Base-by-base conservation (phyloP, 2,888 invertebrate species). In the Trichopria drosophilae region DNA sequence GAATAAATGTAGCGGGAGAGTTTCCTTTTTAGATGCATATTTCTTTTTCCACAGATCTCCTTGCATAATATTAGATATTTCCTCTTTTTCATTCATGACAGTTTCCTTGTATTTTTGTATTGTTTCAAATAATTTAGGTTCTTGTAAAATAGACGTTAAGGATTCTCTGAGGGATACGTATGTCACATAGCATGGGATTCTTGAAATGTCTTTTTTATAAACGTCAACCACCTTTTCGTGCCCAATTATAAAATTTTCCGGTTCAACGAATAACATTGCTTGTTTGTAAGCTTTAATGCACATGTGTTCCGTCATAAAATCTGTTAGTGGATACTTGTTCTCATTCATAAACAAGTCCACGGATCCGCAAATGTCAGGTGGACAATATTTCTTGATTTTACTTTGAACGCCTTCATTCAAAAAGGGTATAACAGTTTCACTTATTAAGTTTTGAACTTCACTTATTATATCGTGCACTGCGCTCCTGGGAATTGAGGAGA, bases 11-110 rank as follows among this genome's bases (percentile, higher is more conserved):
- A 40, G 3, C 2, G 48, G 50, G 32, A 37, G 31, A 16, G 22
- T 16, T 22, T 22, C 13, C 2, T 36, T 12, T n/a, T n/a, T n/a
- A n/a, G n/a, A n/a, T 32, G 10, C 31, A 18, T 42, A 32, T 22
- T 42, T 47, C 3, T 28, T 32, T 23, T 20, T 18, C 51, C 51
- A 55, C 9, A 51, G 42, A 6, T 51, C 13, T 34, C 43, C 51
- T 37, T 55, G 55, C 28, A 55, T 29, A 13, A 19, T 49, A 39
- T 55, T 52, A 10, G 51, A 51, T 23, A 55, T 15, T 20, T 49
- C 12, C 3, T 19, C n/a, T 20, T 48, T 45, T 23, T 55, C 55
- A 32, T 43, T 31, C 26, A 29, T 23, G 18, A 51, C 15, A 31
- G 28, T 12, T 24, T 36, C 9, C 2, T 36, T 23, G 36, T 55